Percentiles rank a stretch among this genome's conserved stretches.
Conservation (phyloP, 2,888 invertebrate species). For the Nineta flava region DNA sequence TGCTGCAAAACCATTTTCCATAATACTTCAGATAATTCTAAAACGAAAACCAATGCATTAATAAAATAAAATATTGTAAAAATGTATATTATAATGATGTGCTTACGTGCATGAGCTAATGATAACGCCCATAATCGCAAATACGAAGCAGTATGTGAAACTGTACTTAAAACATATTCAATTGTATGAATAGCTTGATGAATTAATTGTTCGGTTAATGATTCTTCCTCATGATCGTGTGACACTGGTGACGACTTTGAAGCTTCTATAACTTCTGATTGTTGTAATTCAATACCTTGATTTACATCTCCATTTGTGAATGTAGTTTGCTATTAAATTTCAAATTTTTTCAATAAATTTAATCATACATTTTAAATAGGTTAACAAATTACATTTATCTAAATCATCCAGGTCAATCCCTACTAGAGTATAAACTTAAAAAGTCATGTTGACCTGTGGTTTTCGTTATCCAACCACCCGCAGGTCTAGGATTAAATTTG, state of each 20-base stretch:
- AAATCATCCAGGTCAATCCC: no score
- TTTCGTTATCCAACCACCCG: no score
- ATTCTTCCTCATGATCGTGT: constrained; percentile 35
- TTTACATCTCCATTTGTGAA: constrained; percentile 48
- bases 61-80: constrained; percentile 14
- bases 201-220: constrained; percentile 78
- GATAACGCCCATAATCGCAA: constrained; percentile 93
- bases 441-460: no score
- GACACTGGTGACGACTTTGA: constrained; percentile 24
- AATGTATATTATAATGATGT: not conserved
- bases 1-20: constrained; percentile 49
- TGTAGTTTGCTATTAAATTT: not conserved
- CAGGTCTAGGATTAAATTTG: no score
- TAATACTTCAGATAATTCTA: constrained; percentile 69
- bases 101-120: constrained; percentile 82
- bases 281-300: constrained; percentile 47
- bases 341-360: not conserved
- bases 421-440: no score
- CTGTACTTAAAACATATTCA: constrained; percentile 88
- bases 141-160: constrained; percentile 94
- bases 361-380: no score
- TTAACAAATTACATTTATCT: no score
- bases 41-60: constrained; percentile 4
- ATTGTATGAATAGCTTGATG: constrained; percentile 93
- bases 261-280: constrained; percentile 26